Evolutionary conservation across 2,113 vertebrate species (phyloP), one percentile per base, ranked within the genome.

Genomic region (Diglossa brunneiventris): DNA sequence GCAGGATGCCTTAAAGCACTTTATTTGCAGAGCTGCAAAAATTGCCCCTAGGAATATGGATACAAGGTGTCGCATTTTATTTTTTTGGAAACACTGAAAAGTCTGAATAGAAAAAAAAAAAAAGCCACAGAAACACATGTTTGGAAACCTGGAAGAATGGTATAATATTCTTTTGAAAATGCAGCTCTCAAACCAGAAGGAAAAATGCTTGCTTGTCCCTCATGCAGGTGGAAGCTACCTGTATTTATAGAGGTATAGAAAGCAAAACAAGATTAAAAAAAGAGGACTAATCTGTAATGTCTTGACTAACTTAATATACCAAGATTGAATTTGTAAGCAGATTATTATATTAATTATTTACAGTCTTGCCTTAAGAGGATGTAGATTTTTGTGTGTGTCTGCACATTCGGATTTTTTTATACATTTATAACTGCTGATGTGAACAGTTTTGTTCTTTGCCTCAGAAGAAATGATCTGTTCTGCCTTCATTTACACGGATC

Each of bases 341-440:
- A 68, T 75, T 83, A 92, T 95, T 67, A n/a, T 42, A 96, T 95
- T 72, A 95, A 96, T 91, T 95, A 96, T 96, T 96, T 96, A 94
- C 37, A 84, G 77, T 55, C 80, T 58, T 90, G 77, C 73, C 83
- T 89, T 93, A 84, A 93, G 76, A 96, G 66, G 58, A 92, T 56
- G 76, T 56, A 61, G 56, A 68, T 56, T 94, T 97, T 69, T 90
- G 79, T 89, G 56, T 67, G 52, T 62, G 69, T 47, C 4, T 74
- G 88, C 92, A 93, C 49, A 92, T 92, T 94, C 28, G 30, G 42
- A 56, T 53, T 86, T 93, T 91, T 86, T 30, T 1, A 83, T 41
- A 53, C 31, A 44, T 89, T 78, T 86, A 6, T 92, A 95, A 93
- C 66, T 87, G 96, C 86, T 96, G 93, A 97, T 80, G 81, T 15